Evolutionary conservation across 2,888 invertebrate genomes (phyloP), one percentile per base, ranked within the genome.

Genomic region (Reticulitermes lucifugus): DNA sequence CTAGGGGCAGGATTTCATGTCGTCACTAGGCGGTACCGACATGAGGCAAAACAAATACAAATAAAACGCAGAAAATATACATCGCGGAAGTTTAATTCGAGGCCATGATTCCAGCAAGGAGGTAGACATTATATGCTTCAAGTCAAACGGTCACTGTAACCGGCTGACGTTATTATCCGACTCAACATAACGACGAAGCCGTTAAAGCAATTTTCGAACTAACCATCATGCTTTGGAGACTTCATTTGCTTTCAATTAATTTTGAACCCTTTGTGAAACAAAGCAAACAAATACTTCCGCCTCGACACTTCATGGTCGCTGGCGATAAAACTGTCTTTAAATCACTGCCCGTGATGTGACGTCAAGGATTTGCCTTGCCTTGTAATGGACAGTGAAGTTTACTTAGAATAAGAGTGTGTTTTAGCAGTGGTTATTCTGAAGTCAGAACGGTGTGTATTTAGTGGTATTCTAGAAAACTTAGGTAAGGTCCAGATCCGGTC

Each of bases 231-330:
- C 35, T 0, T 35, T 35, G 77, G 77, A 77, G 22, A 77, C 35
- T 77, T n/a, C 51, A 77, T 77, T 77, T 77, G 77, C 46, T 77
- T 46, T 77, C 77, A 77, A 77, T 77, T 77, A 41, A 46, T 46
- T n/a, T 46, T 46, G 51, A 77, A 41, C 41, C 46, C 51, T 77
- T n/a, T 46, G 35, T 51, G 51, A 77, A 43, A 6, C n/a, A 12
- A 22, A 60, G 25, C 9, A 46, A 46, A 46, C 51, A 46, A 77
- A 77, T 46, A 46, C 46, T 3, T 41, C 46, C 21, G 4, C 1
- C 21, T 77, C 51, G 43, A 77, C 77, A 46, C 18, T n/a, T 46
- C 41, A n/a, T 46, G 46, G 41, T 51, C n/a, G 22, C n/a, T 46
- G 22, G 46, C 7, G 77, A 21, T 21, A 77, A 41, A 73, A 73